Base-by-base conservation (phyloP, 2,888 invertebrate genomes). In the Gandaritis pyraliata region DNA sequence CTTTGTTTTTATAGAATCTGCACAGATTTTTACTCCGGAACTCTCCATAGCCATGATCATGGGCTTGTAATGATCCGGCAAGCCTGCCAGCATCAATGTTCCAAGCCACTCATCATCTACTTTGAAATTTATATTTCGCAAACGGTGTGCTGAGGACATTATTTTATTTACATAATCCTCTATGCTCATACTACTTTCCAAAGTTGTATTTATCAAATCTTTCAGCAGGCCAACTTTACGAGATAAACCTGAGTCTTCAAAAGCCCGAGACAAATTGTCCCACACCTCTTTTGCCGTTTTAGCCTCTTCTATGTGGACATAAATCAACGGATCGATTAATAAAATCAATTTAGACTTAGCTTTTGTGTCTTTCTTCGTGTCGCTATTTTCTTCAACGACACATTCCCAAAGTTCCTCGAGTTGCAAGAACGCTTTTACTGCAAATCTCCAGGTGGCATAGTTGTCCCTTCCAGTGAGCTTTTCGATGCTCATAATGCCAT, bases 11-110 rank as follows among this genome's bases (percentile, higher is more conserved):
- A 41, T 41, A 1, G 13, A 41, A 15, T 41, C 41, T 41, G 41
- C 13, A 15, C 13, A 41, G 13, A 41, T 41, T 13, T 41, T 13
- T 1, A 41, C 15, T 13, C 33, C 41, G 1, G 41, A 41, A 41
- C 41, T 41, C 15, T 41, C 15, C 41, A 41, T 13, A 41, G 13
- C 41, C 15, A 41, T 41, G 13, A 41, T 41, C 41, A 41, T 41
- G 13, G 41, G 41, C 15, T 41, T 41, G 15, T 41, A 41, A 1
- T 15, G 3, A 13, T 41, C 41, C 8, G 41, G 41, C 15, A 41
- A 41, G 15, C 41, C 41, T 8, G 41, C 41, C 41, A 41, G 6
- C 41, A 41, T 41, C 1, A 41, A 15, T 13, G 41, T 41, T 15
- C 41, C 41, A 1, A 41, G 41, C 41, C 15, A 41, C 8, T 41